Percentiles rank a stretch among this genome's conserved stretches.
These are phyloP conservation scores for Siniperca knerii DNA, from an alignment of 2,113 vertebrate species.

Conservation along the genomic window DNA sequence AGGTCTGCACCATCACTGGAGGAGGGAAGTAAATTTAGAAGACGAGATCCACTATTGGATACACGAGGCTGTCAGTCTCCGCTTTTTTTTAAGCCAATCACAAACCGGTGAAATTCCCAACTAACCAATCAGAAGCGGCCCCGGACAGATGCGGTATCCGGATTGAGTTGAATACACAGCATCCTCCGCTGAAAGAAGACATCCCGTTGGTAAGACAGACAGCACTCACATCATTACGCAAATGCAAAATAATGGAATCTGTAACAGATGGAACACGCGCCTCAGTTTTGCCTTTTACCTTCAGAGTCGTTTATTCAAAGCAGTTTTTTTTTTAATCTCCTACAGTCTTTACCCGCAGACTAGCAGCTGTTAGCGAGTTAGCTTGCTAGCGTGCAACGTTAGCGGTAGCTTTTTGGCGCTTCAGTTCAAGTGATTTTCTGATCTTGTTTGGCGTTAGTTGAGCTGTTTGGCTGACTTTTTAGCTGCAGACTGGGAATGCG, in stretches of 20 bases:
- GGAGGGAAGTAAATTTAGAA: neutral
- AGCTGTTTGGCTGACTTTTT: neutral
- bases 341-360: neutral
- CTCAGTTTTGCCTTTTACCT: accelerated
- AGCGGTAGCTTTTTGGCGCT: constrained; percentile 24
- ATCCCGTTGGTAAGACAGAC: constrained; percentile 35
- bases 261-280: accelerated
- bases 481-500: too few species aligned
- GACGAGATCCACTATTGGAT: neutral
- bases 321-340: accelerated
- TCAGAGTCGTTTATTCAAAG: neutral
- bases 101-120: neutral
- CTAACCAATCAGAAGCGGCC: constrained; percentile 44
- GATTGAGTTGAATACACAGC: constrained; percentile 31
- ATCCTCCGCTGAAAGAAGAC: constrained; percentile 37
- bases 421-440: neutral
- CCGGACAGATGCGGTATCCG: constrained; percentile 6
- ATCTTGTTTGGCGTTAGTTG: too few species aligned
- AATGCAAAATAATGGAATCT: neutral
- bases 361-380: constrained; percentile 43
- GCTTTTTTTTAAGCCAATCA: constrained; percentile 41
- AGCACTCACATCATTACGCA: accelerated
- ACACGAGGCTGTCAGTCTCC: accelerated
- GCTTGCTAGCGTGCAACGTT: constrained; percentile 17
- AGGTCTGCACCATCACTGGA: neutral